A percentile compares a stretch with the other conserved stretches of the same genome.
These are phyloP conservation scores for Gymnothorax reevesii DNA, from an alignment of 2,797 vertebrate species.

Conservation along the genomic window DNA sequence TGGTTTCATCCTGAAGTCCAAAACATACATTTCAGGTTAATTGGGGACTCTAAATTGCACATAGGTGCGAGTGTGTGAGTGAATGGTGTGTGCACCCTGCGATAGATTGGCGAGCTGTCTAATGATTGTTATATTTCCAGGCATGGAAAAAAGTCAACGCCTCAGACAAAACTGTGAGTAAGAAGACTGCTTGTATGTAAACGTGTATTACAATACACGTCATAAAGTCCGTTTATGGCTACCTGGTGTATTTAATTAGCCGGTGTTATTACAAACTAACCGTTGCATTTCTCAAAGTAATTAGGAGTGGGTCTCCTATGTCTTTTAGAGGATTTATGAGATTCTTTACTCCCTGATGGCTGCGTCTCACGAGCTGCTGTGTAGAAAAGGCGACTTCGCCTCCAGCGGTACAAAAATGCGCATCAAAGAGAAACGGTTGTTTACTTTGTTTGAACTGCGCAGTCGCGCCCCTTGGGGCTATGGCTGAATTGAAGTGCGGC, in stretches of 20 bases:
- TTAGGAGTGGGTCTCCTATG: constrained; percentile 16
- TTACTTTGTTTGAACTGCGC: constrained; percentile 89
- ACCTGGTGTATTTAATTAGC: constrained; percentile 17
- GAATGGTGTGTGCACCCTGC: too few species aligned
- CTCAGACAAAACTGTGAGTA: background rate
- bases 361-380: constrained; percentile 64
- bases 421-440: constrained; percentile 90
- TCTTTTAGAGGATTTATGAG: constrained; percentile 50
- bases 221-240: constrained; percentile 1
- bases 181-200: background rate
- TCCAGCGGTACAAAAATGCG: constrained; percentile 88
- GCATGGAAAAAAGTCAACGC: background rate
- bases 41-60: too few species aligned
- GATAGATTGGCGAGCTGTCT: too few species aligned
- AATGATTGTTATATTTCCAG: background rate
- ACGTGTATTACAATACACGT: background rate
- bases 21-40: too few species aligned
- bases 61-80: too few species aligned
- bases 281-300: constrained; percentile 3
- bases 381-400: constrained; percentile 80
- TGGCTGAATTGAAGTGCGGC: constrained; percentile 77
- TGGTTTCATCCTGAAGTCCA: too few species aligned
- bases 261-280: constrained; percentile 18
- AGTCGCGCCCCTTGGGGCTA: constrained; percentile 78
- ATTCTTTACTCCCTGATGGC: constrained; percentile 64